Conservation (phyloP, 2,888 invertebrate species). For the Eristalis tenax region DNA sequence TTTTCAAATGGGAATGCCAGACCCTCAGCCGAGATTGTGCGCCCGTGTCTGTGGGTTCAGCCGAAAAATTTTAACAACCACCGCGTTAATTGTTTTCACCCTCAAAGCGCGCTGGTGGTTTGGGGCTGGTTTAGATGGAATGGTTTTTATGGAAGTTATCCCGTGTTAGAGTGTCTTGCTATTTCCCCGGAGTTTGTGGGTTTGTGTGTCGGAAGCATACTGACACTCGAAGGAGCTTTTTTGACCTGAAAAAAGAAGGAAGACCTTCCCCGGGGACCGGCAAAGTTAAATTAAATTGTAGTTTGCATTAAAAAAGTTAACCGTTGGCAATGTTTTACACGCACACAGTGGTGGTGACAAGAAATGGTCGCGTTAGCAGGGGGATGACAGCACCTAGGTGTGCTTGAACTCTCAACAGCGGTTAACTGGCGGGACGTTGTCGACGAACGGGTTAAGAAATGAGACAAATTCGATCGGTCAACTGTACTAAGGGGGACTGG, state of each 20-base stretch:
- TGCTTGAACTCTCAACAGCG: no score
- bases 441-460: no score
- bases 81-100: conserved; percentile 28
- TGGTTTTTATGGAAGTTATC: conserved; percentile 9
- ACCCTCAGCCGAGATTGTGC: conserved; percentile 23
- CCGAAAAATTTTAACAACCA: conserved; percentile 11
- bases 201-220: neutral
- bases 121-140: conserved; percentile 2
- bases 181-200: neutral
- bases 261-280: conserved; percentile 74
- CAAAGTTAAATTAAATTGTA: conserved; percentile 81
- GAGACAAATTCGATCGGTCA: no score
- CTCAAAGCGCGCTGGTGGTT: neutral
- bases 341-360: neutral
- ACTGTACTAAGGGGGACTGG: no score
- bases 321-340: conserved; percentile 59
- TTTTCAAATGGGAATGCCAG: neutral
- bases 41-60: conserved; percentile 5
- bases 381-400: neutral
- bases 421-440: no score
- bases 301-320: conserved; percentile 79
- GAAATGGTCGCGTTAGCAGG: neutral
- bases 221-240: neutral
- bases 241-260: neutral
- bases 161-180: neutral